Evolutionary conservation across 1,140 invertebrate species (phyloP).

Genomic region (Teleopsis dalmanni): DNA sequence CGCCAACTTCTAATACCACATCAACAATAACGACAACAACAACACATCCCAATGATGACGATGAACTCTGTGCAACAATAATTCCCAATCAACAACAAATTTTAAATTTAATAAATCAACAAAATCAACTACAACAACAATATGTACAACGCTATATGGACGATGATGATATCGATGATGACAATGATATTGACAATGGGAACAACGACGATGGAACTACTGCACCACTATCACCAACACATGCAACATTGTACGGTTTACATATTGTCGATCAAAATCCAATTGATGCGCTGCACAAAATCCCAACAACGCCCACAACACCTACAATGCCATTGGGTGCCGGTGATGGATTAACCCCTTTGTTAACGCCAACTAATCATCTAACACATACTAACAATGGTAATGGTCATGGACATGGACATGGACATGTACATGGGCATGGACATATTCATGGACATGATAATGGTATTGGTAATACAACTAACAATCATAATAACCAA

Average conservation of each 20-base stretch:
- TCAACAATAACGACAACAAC: not conserved
- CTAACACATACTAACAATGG: not conserved
- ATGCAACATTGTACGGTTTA: constrained; percentile 22
- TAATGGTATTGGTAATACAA: constrained; percentile 5
- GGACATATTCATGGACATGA: not conserved
- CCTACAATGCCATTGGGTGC: constrained; percentile 1
- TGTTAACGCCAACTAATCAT: not conserved
- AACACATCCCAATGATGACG: not conserved
- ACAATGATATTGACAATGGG: too few species aligned
- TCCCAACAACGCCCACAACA: not conserved
- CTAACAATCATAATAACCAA: constrained; percentile 1
- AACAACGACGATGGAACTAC: constrained; percentile 28
- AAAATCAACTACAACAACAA: constrained; percentile 41
- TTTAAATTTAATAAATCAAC: too few species aligned
- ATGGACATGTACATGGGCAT: not conserved
- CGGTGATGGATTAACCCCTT: too few species aligned
- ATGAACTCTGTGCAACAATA: not conserved
- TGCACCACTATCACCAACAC: constrained; percentile 1
- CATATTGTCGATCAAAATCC: constrained; percentile 1
- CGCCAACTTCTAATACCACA: not conserved
- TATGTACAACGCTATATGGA: constrained; percentile 28
- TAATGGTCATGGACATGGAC: constrained; percentile 3
- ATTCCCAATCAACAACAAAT: not conserved
- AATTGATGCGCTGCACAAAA: constrained; percentile 1
- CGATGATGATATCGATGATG: too few species aligned